Conservation (phyloP, 2,888 invertebrate genomes). For the Lasioglossum vierecki region DNA sequence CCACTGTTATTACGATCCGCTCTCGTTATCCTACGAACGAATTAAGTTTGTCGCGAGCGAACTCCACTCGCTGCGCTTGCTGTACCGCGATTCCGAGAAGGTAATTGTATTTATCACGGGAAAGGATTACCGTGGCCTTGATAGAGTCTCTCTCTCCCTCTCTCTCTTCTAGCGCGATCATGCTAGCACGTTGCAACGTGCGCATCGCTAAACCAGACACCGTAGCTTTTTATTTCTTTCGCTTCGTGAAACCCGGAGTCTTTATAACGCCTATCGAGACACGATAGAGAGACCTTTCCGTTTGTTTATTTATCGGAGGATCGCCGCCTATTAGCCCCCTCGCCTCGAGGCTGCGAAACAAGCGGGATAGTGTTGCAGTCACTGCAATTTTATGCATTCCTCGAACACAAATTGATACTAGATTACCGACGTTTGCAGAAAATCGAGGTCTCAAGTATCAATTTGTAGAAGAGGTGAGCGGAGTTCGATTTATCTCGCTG, state of each 20-base stretch:
- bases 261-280: background rate
- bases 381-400: background rate
- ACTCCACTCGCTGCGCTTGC: background rate
- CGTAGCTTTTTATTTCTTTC: background rate
- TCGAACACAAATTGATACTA: background rate
- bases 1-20: conserved; percentile 34
- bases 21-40: conserved; percentile 29
- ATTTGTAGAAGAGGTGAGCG: background rate
- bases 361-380: background rate
- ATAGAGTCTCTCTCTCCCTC: background rate
- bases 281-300: background rate
- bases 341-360: background rate
- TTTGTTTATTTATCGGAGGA: conserved; percentile 4
- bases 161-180: background rate
- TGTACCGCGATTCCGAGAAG: background rate
- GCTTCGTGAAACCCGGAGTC: background rate
- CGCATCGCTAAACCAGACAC: conserved; percentile 6
- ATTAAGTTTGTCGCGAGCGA: conserved; percentile 12
- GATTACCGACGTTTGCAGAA: background rate
- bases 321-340: background rate
- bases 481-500: background rate
- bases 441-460: background rate
- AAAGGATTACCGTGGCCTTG: conserved; percentile 2
- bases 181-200: background rate
- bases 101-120: background rate